Evolutionary conservation across 1,140 invertebrate species (phyloP).

Genomic region (Neuroterus valhalla): DNA sequence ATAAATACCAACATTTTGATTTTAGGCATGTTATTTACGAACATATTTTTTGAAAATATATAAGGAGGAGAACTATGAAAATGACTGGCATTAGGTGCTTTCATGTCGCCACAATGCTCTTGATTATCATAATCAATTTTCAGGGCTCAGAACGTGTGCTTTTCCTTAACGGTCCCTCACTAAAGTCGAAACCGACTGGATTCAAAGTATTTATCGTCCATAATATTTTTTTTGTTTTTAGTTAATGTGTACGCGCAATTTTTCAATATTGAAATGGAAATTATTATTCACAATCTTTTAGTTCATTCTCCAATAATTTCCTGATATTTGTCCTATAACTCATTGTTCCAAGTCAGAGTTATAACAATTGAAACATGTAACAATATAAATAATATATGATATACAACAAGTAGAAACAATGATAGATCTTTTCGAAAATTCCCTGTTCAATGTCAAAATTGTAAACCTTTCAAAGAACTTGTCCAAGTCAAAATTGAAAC

Average conservation of each 20-base stretch:
- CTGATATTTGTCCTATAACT: neutral
- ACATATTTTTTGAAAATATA: neutral
- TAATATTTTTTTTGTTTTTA: too few species aligned
- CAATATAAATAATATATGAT: too few species aligned
- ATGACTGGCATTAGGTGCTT: conserved; percentile 59
- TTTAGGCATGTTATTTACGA: conserved; percentile 59
- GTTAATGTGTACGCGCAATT: conserved; percentile 14
- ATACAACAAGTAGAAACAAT: too few species aligned
- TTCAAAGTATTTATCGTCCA: conserved; percentile 21
- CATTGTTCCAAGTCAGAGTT: too few species aligned
- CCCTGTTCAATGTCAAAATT: too few species aligned
- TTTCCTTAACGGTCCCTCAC: conserved; percentile 38
- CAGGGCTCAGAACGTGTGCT: conserved; percentile 59
- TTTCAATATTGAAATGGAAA: conserved; percentile 16
- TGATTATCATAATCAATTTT: conserved; percentile 74
- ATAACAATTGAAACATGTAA: too few species aligned
- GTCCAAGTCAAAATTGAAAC: too few species aligned
- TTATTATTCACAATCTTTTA: conserved; percentile 1
- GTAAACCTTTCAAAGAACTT: too few species aligned
- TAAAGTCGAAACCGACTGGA: conserved; percentile 18
- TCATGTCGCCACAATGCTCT: conserved; percentile 68
- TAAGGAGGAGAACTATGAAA: conserved; percentile 41
- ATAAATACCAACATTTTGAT: conserved; percentile 46
- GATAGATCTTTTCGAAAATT: too few species aligned
- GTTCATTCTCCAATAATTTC: neutral